phyloP scores from a whole-genome alignment of 2,797 vertebrate genomes.

The Acropternis orthonyx region DNA sequence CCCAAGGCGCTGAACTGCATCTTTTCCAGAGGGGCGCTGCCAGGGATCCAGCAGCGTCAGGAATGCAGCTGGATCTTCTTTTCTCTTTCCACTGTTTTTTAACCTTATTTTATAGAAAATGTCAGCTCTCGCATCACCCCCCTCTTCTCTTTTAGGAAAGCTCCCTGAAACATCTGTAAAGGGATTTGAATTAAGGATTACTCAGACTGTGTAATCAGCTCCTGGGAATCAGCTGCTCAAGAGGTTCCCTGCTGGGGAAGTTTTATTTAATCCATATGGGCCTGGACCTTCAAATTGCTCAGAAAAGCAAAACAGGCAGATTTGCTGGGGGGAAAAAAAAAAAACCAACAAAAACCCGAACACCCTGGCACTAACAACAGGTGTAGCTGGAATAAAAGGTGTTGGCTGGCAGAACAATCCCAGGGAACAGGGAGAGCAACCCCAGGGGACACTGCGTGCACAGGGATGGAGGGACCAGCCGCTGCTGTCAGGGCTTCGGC shows the following conservation, averaged over 20 bases:
- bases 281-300: neutral
- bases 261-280: neutral
- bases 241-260: neutral
- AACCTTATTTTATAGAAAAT: neutral
- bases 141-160: neutral
- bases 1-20: neutral
- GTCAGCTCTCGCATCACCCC: neutral
- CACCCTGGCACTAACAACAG: neutral
- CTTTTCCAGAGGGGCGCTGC: neutral
- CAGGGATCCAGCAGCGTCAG: neutral
- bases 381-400: neutral
- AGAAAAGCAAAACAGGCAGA: neutral
- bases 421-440: neutral
- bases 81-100: neutral
- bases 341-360: neutral
- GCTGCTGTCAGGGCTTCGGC: neutral
- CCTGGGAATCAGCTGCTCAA: neutral
- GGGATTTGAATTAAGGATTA: neutral
- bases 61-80: neutral
- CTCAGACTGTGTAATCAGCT: neutral
- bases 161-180: neutral
- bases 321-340: neutral
- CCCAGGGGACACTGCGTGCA: neutral
- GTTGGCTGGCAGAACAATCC: neutral
- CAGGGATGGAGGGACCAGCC: neutral